phyloP scores from a whole-genome alignment of 2,888 invertebrate species.

The Xestia rhomboidea region DNA sequence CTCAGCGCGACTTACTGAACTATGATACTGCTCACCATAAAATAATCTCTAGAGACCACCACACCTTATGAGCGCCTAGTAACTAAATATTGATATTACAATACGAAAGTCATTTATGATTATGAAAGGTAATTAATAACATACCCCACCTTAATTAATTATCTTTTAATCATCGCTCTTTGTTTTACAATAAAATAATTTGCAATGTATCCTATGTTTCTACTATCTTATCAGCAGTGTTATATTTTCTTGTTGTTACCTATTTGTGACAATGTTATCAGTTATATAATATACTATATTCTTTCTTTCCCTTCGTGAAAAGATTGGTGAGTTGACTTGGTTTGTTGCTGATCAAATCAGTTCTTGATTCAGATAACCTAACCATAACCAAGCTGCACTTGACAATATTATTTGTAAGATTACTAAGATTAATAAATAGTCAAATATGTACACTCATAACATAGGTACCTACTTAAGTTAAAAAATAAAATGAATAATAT shows the following conservation, averaged over 20 bases:
- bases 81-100: not conserved
- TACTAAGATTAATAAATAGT: not conserved
- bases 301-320: not conserved
- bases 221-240: slow-evolving; percentile 14
- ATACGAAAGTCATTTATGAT: slow-evolving; percentile 7
- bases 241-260: slow-evolving; percentile 11
- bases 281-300: not conserved
- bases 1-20: too few species aligned
- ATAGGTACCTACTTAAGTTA: not conserved
- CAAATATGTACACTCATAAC: not conserved
- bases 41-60: not conserved
- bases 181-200: not conserved
- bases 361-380: not conserved
- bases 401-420: not conserved
- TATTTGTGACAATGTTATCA: slow-evolving; percentile 27
- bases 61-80: slow-evolving; percentile 10
- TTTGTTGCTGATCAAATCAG: not conserved
- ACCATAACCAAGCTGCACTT: not conserved
- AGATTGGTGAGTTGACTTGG: not conserved
- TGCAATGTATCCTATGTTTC: not conserved
- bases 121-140: not conserved
- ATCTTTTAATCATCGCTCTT: not conserved
- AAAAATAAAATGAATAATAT: not conserved
- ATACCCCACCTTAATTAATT: not conserved
- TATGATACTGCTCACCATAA: not conserved